These are phyloP conservation scores for Thrips palmi DNA, from an alignment of 1,140 invertebrate genomes.

Conservation along the genomic window DNA sequence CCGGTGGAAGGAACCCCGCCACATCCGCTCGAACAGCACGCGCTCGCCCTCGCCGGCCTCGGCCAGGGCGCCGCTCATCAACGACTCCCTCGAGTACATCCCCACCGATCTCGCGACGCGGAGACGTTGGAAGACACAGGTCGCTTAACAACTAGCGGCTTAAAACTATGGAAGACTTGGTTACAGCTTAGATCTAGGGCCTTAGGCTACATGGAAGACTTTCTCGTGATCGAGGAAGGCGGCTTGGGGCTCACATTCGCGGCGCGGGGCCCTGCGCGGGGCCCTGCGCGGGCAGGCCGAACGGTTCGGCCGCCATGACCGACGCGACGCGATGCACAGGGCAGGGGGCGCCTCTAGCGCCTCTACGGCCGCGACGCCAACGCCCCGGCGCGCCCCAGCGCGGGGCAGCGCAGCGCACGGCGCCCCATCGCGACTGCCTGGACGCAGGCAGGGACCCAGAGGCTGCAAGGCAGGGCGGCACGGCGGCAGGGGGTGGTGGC, in stretches of 20 bases:
- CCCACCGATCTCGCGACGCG: too few relatives aligned
- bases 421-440: too few relatives aligned
- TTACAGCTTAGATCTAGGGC: too few relatives aligned
- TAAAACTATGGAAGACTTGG: constrained; percentile 6
- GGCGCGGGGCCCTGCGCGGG: too few relatives aligned
- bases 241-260: not conserved
- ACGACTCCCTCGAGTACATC: too few relatives aligned
- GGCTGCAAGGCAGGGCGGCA: not conserved
- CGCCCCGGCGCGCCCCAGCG: not conserved
- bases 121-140: not conserved
- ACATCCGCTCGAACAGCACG: constrained; percentile 37
- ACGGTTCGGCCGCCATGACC: constrained; percentile 5
- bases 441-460: constrained; percentile 1
- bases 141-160: not conserved
- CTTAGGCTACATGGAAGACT: too few relatives aligned
- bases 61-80: constrained; percentile 16
- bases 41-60: constrained; percentile 28
- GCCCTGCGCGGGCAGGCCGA: not conserved
- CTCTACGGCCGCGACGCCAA: not conserved
- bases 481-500: constrained; percentile 1
- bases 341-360: not conserved
- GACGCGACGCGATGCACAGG: not conserved
- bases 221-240: too few relatives aligned
- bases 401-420: not conserved
- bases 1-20: constrained; percentile 34